Evolutionary conservation across 2,888 invertebrate genomes (phyloP).

Genomic region (Philereme vetulata): DNA sequence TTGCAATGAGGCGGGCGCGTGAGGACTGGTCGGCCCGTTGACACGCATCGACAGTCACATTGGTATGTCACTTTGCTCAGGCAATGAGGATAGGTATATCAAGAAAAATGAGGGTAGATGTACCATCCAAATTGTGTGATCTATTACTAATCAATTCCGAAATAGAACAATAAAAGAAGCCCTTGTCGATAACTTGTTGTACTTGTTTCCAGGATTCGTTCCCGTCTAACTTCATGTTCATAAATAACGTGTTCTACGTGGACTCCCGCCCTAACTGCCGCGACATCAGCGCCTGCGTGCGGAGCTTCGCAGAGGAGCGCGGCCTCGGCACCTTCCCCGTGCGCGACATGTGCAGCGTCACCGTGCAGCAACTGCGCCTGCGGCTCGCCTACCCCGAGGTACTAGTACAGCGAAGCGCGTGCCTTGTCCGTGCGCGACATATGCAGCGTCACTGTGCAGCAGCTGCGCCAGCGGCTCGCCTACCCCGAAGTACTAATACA

Average conservation of each 20-base stretch:
- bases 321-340: conserved; percentile 56
- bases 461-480: not conserved
- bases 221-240: conserved; percentile 74
- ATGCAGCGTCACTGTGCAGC: not conserved
- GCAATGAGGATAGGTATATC: too few species aligned
- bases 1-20: too few species aligned
- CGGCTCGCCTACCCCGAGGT: conserved; percentile 63
- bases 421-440: not conserved
- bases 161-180: too few species aligned
- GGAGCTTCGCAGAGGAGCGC: conserved; percentile 59
- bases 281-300: conserved; percentile 57
- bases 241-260: conserved; percentile 77
- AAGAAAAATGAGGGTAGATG: too few species aligned
- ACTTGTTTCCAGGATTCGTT: conserved; percentile 58
- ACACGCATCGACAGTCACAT: too few species aligned
- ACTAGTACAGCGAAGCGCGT: not conserved
- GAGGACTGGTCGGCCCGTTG: too few species aligned
- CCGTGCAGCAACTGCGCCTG: conserved; percentile 50
- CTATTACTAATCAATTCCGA: too few species aligned
- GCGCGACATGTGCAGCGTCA: conserved; percentile 48
- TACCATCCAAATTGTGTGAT: too few species aligned
- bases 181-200: conserved; percentile 8
- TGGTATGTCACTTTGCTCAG: too few species aligned
- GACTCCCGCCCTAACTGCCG: conserved; percentile 61
- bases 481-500: conserved; percentile 12